phyloP scores from a whole-genome alignment of 53 echinoderm and acorn worm genomes.

The Temnopleurus reevesii region DNA sequence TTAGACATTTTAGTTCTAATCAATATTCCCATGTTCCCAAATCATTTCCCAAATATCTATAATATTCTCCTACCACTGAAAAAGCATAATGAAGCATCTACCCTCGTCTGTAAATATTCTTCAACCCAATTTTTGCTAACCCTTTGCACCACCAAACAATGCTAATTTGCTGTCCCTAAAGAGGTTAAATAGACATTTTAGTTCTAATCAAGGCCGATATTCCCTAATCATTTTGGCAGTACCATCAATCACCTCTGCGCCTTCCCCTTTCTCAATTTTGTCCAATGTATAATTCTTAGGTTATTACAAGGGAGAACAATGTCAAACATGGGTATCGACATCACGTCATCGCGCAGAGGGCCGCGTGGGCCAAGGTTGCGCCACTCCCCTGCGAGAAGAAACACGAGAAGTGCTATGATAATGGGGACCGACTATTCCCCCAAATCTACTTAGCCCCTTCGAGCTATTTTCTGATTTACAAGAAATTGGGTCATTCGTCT shows the following conservation, averaged over 20 bases:
- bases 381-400: conserved; percentile 18
- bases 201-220: too few relatives aligned
- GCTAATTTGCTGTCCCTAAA: too few relatives aligned
- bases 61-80: too few relatives aligned
- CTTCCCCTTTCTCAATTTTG: conserved; percentile 3
- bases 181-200: too few relatives aligned
- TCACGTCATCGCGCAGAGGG: neutral
- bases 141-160: too few relatives aligned
- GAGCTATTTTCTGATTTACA: neutral
- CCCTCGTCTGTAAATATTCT: too few relatives aligned
- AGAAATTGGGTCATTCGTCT: conserved; percentile 24
- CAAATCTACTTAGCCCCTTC: conserved; percentile 16
- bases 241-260: neutral
- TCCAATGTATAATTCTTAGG: neutral
- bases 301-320: neutral
- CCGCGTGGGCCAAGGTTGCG: conserved; percentile 23
- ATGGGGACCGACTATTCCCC: neutral
- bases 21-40: too few relatives aligned
- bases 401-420: conserved; percentile 27
- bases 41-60: too few relatives aligned
- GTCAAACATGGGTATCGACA: neutral
- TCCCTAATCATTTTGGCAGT: too few relatives aligned
- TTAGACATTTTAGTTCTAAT: too few relatives aligned
- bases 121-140: too few relatives aligned
- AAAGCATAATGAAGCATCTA: too few relatives aligned